A percentile compares a stretch with the other conserved stretches of the same genome.
These are phyloP conservation scores for Eulacestoma nigropectus DNA, from an alignment of 2,113 vertebrate genomes.

Conservation along the genomic window DNA sequence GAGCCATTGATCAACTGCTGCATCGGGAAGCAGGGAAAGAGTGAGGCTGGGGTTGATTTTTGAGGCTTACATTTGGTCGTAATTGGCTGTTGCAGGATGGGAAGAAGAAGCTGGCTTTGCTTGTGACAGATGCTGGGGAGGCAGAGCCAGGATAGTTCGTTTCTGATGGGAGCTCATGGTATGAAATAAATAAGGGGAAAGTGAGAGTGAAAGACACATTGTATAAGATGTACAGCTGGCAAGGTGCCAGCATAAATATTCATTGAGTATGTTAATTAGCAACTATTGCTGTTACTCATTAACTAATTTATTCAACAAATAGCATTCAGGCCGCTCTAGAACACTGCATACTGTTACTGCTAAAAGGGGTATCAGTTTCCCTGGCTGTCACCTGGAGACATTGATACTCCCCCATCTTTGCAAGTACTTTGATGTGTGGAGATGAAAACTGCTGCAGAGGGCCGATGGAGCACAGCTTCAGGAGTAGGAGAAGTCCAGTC, in stretches of 20 bases:
- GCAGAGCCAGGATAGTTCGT: constrained; percentile 1
- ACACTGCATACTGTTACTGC: constrained; percentile 56
- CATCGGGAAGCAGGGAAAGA: neutral
- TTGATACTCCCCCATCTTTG: constrained; percentile 34
- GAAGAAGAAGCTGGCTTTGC: neutral
- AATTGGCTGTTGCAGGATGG: neutral
- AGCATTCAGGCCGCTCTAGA: constrained; percentile 56
- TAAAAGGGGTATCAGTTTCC: constrained; percentile 53
- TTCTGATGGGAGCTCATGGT: constrained; percentile 1
- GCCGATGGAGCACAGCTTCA: neutral
- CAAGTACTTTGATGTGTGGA: constrained; percentile 9
- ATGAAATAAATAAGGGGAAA: constrained; percentile 55
- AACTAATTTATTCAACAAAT: constrained; percentile 67
- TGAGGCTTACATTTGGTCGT: neutral
- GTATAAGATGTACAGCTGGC: constrained; percentile 51
- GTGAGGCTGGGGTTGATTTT: neutral
- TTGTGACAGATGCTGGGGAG: neutral
- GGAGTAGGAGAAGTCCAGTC: neutral
- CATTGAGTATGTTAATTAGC: constrained; percentile 65
- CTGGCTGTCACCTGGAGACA: constrained; percentile 65
- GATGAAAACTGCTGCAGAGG: neutral
- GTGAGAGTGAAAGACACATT: constrained; percentile 62
- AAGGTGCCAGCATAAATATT: constrained; percentile 57
- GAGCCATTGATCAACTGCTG: neutral
- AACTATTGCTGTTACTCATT: constrained; percentile 65